Percentiles rank a stretch among this genome's conserved stretches.
These are phyloP conservation scores for Mormoops blainvillei DNA, from an alignment of 2,113 vertebrate genomes.

Conservation along the genomic window DNA sequence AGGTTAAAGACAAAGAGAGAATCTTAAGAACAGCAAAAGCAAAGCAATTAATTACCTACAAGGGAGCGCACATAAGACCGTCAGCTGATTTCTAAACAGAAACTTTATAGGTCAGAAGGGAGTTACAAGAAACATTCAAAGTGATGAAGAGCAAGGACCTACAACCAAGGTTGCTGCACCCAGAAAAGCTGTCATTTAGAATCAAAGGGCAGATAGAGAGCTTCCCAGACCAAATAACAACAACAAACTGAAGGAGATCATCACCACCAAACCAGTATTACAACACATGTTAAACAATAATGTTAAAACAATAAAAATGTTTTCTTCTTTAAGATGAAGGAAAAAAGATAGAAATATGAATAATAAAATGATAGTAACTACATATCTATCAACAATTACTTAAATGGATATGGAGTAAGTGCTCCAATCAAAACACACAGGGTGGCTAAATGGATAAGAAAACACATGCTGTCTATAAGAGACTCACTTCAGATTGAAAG, in stretches of 20 bases:
- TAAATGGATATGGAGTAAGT: neutral
- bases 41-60: no score
- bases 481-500: neutral
- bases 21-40: no score
- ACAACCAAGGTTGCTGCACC: neutral
- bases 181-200: neutral
- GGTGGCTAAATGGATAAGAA: neutral
- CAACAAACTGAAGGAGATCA: neutral
- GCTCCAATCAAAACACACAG: neutral
- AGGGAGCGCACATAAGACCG: no score
- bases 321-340: neutral
- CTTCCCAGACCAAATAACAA: neutral
- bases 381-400: neutral
- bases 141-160: neutral
- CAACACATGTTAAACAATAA: neutral
- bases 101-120: neutral
- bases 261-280: neutral
- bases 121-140: neutral
- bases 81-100: no score
- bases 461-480: neutral
- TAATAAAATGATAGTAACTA: neutral
- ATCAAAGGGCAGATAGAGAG: neutral
- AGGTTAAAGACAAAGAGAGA: no score
- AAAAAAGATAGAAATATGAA: neutral
- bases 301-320: no score